Evolutionary conservation across 2,113 vertebrate species (phyloP).

Genomic region (Sorex fumeus): DNA sequence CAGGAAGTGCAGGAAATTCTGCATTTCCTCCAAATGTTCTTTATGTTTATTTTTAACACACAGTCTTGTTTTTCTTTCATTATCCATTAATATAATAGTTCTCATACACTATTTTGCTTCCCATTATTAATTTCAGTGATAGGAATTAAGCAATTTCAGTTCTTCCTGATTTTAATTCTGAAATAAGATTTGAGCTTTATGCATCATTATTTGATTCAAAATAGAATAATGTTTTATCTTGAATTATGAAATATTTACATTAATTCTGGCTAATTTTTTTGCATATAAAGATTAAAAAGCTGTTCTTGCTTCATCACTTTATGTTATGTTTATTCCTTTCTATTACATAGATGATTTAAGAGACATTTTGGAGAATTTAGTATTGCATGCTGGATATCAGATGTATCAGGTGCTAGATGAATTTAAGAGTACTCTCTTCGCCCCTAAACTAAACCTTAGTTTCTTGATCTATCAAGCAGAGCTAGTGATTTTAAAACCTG

Average conservation of each 20-base stretch:
- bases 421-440: neutral
- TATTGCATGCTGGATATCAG: neutral
- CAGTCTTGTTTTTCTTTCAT: neutral
- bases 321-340: neutral
- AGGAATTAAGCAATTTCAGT: conserved; percentile 30
- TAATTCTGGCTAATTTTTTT: neutral
- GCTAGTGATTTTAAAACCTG: conserved; percentile 20
- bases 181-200: conserved; percentile 5
- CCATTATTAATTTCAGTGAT: neutral
- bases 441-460: neutral
- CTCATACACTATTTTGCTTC: conserved; percentile 1
- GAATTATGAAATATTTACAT: conserved; percentile 1
- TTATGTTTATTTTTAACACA: neutral
- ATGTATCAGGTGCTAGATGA: neutral
- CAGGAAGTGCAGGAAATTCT: neutral
- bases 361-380: conserved; percentile 1
- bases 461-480: neutral
- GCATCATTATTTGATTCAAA: conserved; percentile 31
- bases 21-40: neutral
- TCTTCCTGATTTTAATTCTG: conserved; percentile 37
- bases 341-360: neutral
- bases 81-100: neutral
- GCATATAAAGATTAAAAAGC: neutral
- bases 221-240: conserved; percentile 42
- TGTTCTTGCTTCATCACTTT: neutral